A percentile compares a stretch with the other conserved stretches of the same genome.
Conservation (phyloP, 2,797 vertebrate species). For the Acipenser transmontanus region DNA sequence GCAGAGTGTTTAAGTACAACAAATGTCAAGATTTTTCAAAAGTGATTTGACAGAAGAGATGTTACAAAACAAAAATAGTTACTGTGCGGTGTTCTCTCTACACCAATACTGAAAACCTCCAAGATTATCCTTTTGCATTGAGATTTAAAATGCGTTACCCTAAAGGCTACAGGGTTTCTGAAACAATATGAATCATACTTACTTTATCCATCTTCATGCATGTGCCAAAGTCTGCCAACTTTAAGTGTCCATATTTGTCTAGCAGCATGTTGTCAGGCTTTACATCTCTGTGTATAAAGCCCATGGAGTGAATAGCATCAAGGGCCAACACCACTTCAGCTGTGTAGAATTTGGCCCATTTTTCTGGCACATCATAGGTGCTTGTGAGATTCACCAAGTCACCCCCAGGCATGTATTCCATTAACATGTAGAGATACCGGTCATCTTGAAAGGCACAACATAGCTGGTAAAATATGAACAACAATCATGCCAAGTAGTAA, state of each 20-base stretch:
- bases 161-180: no score
- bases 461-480: slow-evolving; percentile 57
- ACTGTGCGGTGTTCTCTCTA: no score
- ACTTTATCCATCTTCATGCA: slow-evolving; percentile 98
- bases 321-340: slow-evolving; percentile 95
- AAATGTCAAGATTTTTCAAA: no score
- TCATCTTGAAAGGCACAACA: slow-evolving; percentile 98
- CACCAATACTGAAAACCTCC: no score
- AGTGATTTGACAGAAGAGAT: no score
- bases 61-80: no score
- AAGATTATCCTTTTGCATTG: no score
- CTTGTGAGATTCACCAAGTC: slow-evolving; percentile 98
- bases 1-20: no score
- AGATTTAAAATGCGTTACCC: no score
- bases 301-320: slow-evolving; percentile 97
- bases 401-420: slow-evolving; percentile 99
- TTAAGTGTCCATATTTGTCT: slow-evolving; percentile 86
- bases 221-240: slow-evolving; percentile 96
- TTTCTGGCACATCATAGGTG: slow-evolving; percentile 95
- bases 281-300: slow-evolving; percentile 93
- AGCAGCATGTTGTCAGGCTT: slow-evolving; percentile 99
- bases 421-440: slow-evolving; percentile 94
- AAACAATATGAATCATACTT: slow-evolving; percentile 44
- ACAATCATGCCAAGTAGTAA: not conserved
- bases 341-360: slow-evolving; percentile 97